These are phyloP conservation scores for Lutjanus erythropterus DNA, from an alignment of 2,113 vertebrate species.

Conservation along the genomic window DNA sequence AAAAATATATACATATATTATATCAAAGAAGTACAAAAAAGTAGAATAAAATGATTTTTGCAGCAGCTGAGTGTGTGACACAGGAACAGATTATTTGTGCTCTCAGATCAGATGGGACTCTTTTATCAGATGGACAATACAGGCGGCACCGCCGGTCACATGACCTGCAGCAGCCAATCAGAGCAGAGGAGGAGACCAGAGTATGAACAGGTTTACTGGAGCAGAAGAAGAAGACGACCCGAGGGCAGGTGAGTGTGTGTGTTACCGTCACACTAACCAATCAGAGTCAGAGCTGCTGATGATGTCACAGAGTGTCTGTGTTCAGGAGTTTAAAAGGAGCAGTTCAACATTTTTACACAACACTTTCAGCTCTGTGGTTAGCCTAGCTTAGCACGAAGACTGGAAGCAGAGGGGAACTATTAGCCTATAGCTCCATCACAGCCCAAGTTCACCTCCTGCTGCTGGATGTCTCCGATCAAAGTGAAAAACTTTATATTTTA, in stretches of 20 bases:
- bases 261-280: slow-evolving; percentile 22
- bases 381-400: too few species aligned
- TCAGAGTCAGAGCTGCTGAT: slow-evolving; percentile 26
- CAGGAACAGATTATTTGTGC: slow-evolving; percentile 31
- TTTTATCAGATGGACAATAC: slow-evolving; percentile 61
- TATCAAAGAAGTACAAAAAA: too few species aligned
- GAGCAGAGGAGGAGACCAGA: not conserved
- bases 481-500: too few species aligned
- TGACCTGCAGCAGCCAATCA: slow-evolving; percentile 69
- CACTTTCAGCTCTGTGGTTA: too few species aligned
- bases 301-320: not conserved
- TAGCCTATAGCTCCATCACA: too few species aligned
- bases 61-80: not conserved
- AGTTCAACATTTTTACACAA: too few species aligned
- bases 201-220: slow-evolving; percentile 67
- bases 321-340: slow-evolving; percentile 1
- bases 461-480: too few species aligned
- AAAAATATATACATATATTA: too few species aligned
- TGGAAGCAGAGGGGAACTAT: too few species aligned
- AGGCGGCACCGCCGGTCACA: slow-evolving; percentile 12
- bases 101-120: slow-evolving; percentile 28
- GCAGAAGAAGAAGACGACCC: slow-evolving; percentile 71
- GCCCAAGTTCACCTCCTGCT: too few species aligned
- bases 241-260: slow-evolving; percentile 36
- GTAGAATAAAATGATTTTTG: not conserved